A percentile compares a stretch with the other conserved stretches of the same genome.
Conservation (phyloP, 2,113 vertebrate genomes). For the Oxyura jamaicensis region DNA sequence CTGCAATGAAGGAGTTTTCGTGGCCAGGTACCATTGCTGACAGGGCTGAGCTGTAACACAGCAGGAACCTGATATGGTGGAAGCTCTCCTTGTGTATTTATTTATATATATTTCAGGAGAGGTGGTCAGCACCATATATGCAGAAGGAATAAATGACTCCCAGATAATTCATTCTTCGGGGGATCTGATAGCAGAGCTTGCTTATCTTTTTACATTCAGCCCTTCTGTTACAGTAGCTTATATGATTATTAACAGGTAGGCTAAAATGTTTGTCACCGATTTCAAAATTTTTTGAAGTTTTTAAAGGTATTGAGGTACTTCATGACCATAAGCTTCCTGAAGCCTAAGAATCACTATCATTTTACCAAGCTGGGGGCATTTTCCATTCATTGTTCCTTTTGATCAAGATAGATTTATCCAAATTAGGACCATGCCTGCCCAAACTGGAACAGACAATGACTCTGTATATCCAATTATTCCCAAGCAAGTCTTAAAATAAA, state of each 20-base stretch:
- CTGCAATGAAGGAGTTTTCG: conserved; percentile 53
- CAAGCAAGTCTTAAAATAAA: conserved; percentile 68
- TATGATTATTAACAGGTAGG: conserved; percentile 6
- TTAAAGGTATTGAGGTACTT: not conserved
- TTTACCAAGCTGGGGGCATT: conserved; percentile 43
- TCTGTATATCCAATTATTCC: conserved; percentile 51
- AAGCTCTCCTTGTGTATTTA: conserved; percentile 24
- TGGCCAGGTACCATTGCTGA: conserved; percentile 36
- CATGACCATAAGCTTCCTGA: not conserved
- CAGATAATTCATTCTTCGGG: conserved; percentile 22
- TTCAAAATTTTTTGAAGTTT: not conserved
- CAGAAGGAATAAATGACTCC: conserved; percentile 46
- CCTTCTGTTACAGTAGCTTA: not conserved
- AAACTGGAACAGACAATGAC: conserved; percentile 47
- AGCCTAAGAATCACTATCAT: not conserved
- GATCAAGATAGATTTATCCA: conserved; percentile 52
- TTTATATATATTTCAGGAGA: conserved; percentile 70
- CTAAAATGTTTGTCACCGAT: not conserved
- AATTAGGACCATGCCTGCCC: conserved; percentile 54
- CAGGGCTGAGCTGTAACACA: conserved; percentile 51
- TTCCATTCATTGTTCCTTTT: conserved; percentile 47
- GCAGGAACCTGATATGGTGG: conserved; percentile 9
- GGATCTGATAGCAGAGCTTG: conserved; percentile 33
- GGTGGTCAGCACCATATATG: conserved; percentile 39
- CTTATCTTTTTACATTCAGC: conserved; percentile 3